Base-by-base conservation (phyloP, 1,140 invertebrate genomes). In the Drosophila busckii region DNA sequence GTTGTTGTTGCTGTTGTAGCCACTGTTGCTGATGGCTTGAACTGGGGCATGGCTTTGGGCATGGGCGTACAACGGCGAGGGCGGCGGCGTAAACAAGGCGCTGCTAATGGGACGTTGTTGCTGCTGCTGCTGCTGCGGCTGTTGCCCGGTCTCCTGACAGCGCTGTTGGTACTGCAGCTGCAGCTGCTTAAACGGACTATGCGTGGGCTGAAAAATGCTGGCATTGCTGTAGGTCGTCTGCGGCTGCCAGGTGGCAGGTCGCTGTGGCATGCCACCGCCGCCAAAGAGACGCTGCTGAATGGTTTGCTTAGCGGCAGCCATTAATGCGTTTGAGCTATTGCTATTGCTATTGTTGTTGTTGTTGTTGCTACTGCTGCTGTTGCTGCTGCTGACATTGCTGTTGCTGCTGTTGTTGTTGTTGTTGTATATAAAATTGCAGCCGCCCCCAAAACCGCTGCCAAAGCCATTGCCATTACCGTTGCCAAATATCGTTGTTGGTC, bases 401-500 rank as follows among this genome's bases (percentile, higher is more conserved):
- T 38, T 50, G 38, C 73, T 69, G 20, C 53, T 52, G 4, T 37
- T 45, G 3, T 55, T 4, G 49, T 55, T 26, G 26, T 17, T 35
- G 19, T 29, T 20, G 38, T 32, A 46, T n/a, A n/a, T n/a, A n/a
- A n/a, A n/a, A 53, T 29, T 28, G 29, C 50, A 35, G 32, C 42
- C 62, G 56, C 59, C 67, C 56, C 61, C 68, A 48, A 61, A 15
- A 52, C 70, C 56, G 28, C 45, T 48, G 58, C 61, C 52, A 23
- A 41, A 45, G 48, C 60, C 69, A 44, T 35, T 62, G 62, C 49
- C 45, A 49, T 50, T 73, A 67, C 70, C 84, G 62, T 65, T 76
- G 73, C 84, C 84, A 65, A 65, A 69, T 34, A 85, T 76, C 22
- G 67, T 35, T 66, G 70, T 61, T 71, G 84, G 84, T 68, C 80